phyloP scores from a whole-genome alignment of 2,797 vertebrate genomes.

The Spinibarbus caldwelli region DNA sequence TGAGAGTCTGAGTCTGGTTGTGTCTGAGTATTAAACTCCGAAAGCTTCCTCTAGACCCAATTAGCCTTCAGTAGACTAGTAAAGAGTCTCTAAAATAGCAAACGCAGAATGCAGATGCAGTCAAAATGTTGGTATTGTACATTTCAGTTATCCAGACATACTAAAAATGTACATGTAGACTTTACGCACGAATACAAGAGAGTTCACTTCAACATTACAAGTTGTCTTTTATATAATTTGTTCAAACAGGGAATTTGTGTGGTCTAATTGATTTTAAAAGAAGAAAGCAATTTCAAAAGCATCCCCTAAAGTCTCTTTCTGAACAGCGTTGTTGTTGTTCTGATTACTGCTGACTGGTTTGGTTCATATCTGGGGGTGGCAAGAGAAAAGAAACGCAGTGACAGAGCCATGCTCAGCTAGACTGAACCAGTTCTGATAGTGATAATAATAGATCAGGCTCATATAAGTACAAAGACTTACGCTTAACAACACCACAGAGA shows the following conservation, averaged over 20 bases:
- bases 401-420: constrained; percentile 29
- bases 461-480: constrained; percentile 12
- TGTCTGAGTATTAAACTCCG: not conserved
- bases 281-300: constrained; percentile 55
- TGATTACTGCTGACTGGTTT: constrained; percentile 60
- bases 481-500: too few relatives aligned
- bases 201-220: not conserved
- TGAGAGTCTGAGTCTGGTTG: not conserved
- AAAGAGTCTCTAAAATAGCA: not conserved
- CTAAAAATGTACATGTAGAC: too few relatives aligned
- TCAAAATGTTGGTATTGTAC: too few relatives aligned
- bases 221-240: not conserved
- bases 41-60: not conserved
- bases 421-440: constrained; percentile 51
- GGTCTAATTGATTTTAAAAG: constrained; percentile 52
- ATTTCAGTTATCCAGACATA: too few relatives aligned
- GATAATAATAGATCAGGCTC: constrained; percentile 57
- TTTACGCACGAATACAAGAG: not conserved
- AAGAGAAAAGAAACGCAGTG: constrained; percentile 37
- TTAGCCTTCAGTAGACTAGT: not conserved
- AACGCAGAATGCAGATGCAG: not conserved
- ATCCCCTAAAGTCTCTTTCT: constrained; percentile 50
- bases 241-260: constrained; percentile 9
- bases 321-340: constrained; percentile 44
- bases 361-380: constrained; percentile 55